These are phyloP conservation scores for Vanessa atalanta DNA, from an alignment of 1,140 invertebrate species.

Conservation along the genomic window DNA sequence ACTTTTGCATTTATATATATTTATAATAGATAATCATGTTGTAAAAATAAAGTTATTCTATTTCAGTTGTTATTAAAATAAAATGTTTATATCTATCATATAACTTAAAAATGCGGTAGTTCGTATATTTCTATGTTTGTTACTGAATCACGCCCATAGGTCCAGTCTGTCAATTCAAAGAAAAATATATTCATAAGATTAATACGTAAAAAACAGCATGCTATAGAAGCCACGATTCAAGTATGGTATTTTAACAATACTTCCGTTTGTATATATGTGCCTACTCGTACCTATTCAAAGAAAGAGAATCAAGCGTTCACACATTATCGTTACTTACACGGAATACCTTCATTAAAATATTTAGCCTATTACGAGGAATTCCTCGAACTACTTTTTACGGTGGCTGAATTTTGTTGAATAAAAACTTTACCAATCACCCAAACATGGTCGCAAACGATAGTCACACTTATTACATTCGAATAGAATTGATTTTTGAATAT, in stretches of 20 bases:
- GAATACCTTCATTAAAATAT: conserved; percentile 75
- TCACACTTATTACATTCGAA: background rate
- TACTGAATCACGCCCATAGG: too few relatives aligned
- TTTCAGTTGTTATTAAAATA: too few relatives aligned
- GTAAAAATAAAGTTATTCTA: too few relatives aligned
- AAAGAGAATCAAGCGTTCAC: conserved; percentile 53
- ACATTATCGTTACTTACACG: conserved; percentile 55
- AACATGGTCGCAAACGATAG: background rate
- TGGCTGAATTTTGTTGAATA: conserved; percentile 51
- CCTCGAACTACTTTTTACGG: conserved; percentile 54
- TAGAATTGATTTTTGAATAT: background rate
- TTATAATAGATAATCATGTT: too few relatives aligned
- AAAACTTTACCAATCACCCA: conserved; percentile 35
- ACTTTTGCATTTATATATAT: too few relatives aligned
- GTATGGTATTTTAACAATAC: conserved; percentile 69
- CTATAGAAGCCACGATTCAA: background rate
- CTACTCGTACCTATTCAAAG: conserved; percentile 14
- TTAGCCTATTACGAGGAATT: conserved; percentile 66
- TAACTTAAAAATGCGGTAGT: too few relatives aligned
- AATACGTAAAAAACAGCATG: background rate
- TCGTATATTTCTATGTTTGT: too few relatives aligned
- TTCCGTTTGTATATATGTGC: conserved; percentile 51
- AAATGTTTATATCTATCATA: too few relatives aligned
- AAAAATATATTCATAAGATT: background rate
- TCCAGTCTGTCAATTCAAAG: background rate